Evolutionary conservation across 2,888 invertebrate genomes (phyloP), one percentile per base, ranked within the genome.

Genomic region (Temnothorax rugatulus): DNA sequence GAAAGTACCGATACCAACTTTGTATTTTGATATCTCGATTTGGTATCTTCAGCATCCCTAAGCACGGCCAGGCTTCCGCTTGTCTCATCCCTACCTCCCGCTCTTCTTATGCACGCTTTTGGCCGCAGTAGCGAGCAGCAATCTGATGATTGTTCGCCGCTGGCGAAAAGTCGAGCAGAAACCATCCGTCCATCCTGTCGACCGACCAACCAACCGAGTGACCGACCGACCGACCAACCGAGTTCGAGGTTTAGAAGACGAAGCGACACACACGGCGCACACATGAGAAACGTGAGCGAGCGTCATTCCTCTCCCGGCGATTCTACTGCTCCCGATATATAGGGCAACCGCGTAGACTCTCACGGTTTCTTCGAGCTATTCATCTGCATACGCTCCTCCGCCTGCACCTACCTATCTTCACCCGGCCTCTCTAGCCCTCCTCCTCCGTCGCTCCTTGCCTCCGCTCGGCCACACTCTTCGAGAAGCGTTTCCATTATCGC

Each of bases 351-450:
- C 79, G 86, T 92, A 93, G 93, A 93, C 93, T 94, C 94, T 94
- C 95, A 94, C 94, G 95, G 93, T 94, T 94, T 94, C 93, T 92
- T 94, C 93, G 92, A 91, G 91, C 94, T 94, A 94, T 94, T 94
- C 94, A 94, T 95, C 95, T 94, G 93, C 94, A 94, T 94, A 92
- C 92, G 82, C 90, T 87, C 88, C 64, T 71, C 73, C 63, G 75
- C 75, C 34, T 44, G 61, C 75, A 44, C 29, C 63, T 75, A 73
- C 18, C 68, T 79, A 59, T 50, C 63, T 47, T 89, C 84, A 83
- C 77, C 15, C 59, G 38, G 34, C 82, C 73, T 57, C 84, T 71
- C 61, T 18, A 41, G 41, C 84, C 84, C 77, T 75, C 79, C 83
- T 54, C 66, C 83, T 74, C 64, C 73, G 79, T 47, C 88, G 71